phyloP scores from a whole-genome alignment of 1,140 invertebrate genomes.

The Trichonephila clavipes region DNA sequence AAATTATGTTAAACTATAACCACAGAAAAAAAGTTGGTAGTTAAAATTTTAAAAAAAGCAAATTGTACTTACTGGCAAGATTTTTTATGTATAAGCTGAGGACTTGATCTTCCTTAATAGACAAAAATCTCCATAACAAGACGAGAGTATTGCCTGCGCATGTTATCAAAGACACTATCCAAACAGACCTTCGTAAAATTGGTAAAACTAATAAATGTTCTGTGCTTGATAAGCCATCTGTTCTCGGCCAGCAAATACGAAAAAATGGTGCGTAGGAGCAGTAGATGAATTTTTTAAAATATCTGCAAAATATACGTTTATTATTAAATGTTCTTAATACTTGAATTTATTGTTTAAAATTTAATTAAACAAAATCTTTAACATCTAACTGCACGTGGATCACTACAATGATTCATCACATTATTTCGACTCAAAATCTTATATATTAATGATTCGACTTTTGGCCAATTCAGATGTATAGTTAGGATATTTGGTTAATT shows the following conservation, averaged over 20 bases:
- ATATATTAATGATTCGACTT: no score
- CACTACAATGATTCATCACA: no score
- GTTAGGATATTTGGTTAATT: no score
- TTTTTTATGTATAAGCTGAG: slow-evolving; percentile 86
- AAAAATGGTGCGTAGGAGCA: slow-evolving; percentile 86
- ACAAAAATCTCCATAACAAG: slow-evolving; percentile 85
- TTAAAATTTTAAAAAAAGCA: background rate
- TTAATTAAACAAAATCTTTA: no score
- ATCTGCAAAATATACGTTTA: slow-evolving; percentile 81
- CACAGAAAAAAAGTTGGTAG: background rate
- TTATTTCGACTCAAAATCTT: no score
- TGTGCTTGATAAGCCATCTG: slow-evolving; percentile 84
- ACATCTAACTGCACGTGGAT: no score
- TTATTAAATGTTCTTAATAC: background rate
- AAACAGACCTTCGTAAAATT: slow-evolving; percentile 85
- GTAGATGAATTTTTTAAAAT: slow-evolving; percentile 88
- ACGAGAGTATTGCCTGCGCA: slow-evolving; percentile 86
- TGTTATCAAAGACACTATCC: slow-evolving; percentile 87
- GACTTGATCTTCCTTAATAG: slow-evolving; percentile 81
- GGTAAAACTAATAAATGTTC: slow-evolving; percentile 85
- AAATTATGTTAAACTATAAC: background rate
- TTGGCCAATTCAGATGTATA: no score
- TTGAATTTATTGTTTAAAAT: no score
- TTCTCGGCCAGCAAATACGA: slow-evolving; percentile 85
- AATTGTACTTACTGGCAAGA: slow-evolving; percentile 82